These are phyloP conservation scores for Podarcis lilfordi DNA, from an alignment of 2,797 vertebrate species.

Conservation along the genomic window DNA sequence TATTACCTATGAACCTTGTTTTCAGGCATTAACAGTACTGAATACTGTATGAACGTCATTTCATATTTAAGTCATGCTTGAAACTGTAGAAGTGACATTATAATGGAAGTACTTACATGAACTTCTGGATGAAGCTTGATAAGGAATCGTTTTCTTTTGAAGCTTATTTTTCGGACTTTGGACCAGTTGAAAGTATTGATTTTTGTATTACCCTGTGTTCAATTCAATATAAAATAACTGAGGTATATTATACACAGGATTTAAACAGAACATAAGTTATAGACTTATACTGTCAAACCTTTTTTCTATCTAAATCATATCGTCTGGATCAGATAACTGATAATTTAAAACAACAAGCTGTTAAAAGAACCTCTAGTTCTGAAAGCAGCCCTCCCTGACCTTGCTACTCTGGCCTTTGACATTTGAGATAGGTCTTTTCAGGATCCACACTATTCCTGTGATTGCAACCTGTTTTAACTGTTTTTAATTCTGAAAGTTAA, in stretches of 20 bases:
- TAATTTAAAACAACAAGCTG: neutral
- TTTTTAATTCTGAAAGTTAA: too few species aligned
- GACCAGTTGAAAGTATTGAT: conserved; percentile 99
- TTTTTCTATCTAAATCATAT: neutral
- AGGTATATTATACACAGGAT: neutral
- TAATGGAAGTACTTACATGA: conserved; percentile 81
- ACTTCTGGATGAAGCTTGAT: conserved; percentile 97
- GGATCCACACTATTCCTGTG: too few species aligned
- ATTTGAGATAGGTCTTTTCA: too few species aligned
- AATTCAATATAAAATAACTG: conserved; percentile 13
- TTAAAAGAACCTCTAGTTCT: neutral
- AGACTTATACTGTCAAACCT: fast-evolving
- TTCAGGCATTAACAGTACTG: too few species aligned
- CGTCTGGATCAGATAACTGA: neutral
- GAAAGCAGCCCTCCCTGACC: neutral
- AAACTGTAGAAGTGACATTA: neutral
- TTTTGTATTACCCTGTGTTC: conserved; percentile 88
- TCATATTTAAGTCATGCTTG: neutral
- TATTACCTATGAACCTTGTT: too few species aligned
- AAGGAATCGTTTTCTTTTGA: conserved; percentile 96
- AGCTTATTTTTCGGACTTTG: conserved; percentile 98
- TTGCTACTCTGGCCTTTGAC: too few species aligned
- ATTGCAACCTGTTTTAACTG: too few species aligned
- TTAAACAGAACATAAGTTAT: conserved; percentile 6
- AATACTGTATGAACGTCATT: too few species aligned